phyloP scores from a whole-genome alignment of 2,797 vertebrate genomes.

The Leuciscus waleckii region DNA sequence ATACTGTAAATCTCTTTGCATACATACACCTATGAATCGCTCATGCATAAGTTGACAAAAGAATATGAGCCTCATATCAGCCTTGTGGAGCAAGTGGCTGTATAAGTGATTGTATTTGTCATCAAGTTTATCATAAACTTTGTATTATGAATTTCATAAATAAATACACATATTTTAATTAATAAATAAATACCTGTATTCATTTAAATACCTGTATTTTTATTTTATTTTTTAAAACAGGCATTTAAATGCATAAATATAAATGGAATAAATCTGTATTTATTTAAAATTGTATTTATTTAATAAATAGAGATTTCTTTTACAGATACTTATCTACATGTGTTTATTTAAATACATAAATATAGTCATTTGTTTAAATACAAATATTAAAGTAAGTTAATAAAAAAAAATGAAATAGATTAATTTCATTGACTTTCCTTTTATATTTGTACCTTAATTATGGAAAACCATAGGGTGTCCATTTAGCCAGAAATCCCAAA shows the following conservation, averaged over 20 bases:
- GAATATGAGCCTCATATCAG: background rate
- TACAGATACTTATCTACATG: background rate
- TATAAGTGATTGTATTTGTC: no score
- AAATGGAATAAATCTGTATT: background rate
- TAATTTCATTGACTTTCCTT: background rate
- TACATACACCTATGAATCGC: background rate
- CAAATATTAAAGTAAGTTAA: background rate
- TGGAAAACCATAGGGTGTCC: background rate
- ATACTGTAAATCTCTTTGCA: background rate
- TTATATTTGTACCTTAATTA: background rate
- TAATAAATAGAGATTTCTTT: background rate
- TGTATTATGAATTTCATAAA: background rate
- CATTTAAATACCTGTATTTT: background rate
- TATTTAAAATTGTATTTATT: background rate
- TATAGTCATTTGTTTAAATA: background rate
- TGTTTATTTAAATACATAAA: background rate
- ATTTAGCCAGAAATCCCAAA: constrained; percentile 6
- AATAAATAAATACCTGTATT: background rate
- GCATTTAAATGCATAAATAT: background rate
- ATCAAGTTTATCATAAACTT: no score
- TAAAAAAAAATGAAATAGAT: background rate
- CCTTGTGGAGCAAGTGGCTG: background rate
- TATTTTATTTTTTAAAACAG: background rate
- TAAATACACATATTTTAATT: background rate
- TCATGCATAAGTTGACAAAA: background rate